Evolutionary conservation across 1,140 invertebrate species (phyloP), one percentile per base, ranked within the genome.

Genomic region (Linepithema humile): DNA sequence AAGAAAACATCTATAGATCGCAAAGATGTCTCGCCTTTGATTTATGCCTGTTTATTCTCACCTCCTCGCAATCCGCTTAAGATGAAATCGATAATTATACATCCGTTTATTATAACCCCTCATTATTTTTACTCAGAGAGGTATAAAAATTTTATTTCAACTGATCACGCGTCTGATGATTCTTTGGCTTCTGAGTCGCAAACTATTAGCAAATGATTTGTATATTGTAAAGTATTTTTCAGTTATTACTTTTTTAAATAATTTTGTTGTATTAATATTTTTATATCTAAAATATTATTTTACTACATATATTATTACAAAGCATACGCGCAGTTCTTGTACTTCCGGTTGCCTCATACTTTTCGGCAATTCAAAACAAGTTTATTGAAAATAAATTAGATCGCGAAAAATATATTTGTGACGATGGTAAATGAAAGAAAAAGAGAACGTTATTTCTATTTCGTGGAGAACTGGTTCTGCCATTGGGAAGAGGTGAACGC

Each of bases 381-480:
- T 48, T 3, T 12, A 2, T 48, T 29, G 23, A 83, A 74, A 84
- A 38, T 60, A 26, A 12, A 60, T 67, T 38, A 72, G 35, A 67
- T 20, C 35, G 65, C 78, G 64, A 38, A 62, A 23, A 38, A 50
- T 15, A 10, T 38, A 29, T 40, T 26, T 26, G 50, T 20, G 57
- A 48, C 3, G 38, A 15, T 2, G 84, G 85, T 75, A 43, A 87
- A 43, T 40, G 62, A 32, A 40, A 53, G 23, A n/a, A 57, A 59
- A 59, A 55, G 50, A 72, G 84, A 89, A 89, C 85, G 89, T 92
- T 92, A 91, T 92, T 93, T 93, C 92, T 93, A 92, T 92, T 93
- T 90, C 86, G 90, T 48, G 86, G 83, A 87, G 92, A 94, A 94
- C 93, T 92, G 93, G 93, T 94, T 94, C 89, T 91, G 84, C 87